Evolutionary conservation across 2,113 vertebrate genomes (phyloP).

Genomic region (human (Homo sapiens)): GRCh38 chr3:582501-583000

Average conservation of each 20-base stretch:
- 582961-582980: not conserved
- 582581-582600: not conserved
- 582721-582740: not conserved
- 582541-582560: not conserved
- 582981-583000: not conserved
- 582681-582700: not conserved
- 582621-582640: too few relatives aligned
- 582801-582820: not conserved
- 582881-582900: not conserved
- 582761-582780: not conserved
- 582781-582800: not conserved
- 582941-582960: not conserved
- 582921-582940: not conserved
- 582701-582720: not conserved
- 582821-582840: not conserved
- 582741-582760: not conserved
- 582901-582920: not conserved
- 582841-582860: not conserved
- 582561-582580: not conserved
- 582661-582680: rapidly evolving
- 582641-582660: not conserved
- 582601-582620: not conserved
- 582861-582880: not conserved
- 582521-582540: not conserved
- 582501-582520: not conserved